A percentile compares a stretch with the other conserved stretches of the same genome.
These are phyloP conservation scores for Phylloscopus trochilus DNA, from an alignment of 2,113 vertebrate species.

Conservation along the genomic window DNA sequence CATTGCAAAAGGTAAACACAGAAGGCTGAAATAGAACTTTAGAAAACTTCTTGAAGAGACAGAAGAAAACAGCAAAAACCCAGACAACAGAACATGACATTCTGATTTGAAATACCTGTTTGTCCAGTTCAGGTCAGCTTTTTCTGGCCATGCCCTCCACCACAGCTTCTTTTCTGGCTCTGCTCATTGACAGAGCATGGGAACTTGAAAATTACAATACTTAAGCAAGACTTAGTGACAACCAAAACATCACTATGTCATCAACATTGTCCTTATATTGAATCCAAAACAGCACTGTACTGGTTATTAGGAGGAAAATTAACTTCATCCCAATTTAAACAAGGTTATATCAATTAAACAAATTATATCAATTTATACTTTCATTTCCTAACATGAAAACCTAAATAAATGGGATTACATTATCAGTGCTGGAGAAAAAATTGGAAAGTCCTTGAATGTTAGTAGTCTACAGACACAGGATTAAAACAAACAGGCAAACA, in stretches of 20 bases:
- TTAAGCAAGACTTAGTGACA: no score
- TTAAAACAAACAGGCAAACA: background rate
- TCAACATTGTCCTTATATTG: background rate
- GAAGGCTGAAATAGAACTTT: no score
- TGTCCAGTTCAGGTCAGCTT: background rate
- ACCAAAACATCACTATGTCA: fast-evolving
- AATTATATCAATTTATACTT: background rate
- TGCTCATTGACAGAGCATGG: background rate
- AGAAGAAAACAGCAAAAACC: no score
- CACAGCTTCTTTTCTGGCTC: background rate
- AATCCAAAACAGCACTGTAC: background rate
- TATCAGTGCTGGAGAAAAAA: background rate
- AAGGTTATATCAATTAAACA: background rate
- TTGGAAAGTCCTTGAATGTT: background rate
- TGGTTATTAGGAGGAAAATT: background rate
- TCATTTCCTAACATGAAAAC: background rate
- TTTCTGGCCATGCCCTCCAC: background rate
- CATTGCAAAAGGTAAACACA: no score
- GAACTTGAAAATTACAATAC: background rate
- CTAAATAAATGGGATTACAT: background rate
- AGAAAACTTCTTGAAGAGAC: no score
- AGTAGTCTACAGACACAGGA: background rate
- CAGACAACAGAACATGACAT: background rate
- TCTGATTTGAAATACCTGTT: background rate
- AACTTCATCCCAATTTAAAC: background rate